A percentile compares a stretch with the other conserved stretches of the same genome.
These are phyloP conservation scores for Acanthis flammea DNA, from an alignment of 2,797 vertebrate genomes.

Conservation along the genomic window DNA sequence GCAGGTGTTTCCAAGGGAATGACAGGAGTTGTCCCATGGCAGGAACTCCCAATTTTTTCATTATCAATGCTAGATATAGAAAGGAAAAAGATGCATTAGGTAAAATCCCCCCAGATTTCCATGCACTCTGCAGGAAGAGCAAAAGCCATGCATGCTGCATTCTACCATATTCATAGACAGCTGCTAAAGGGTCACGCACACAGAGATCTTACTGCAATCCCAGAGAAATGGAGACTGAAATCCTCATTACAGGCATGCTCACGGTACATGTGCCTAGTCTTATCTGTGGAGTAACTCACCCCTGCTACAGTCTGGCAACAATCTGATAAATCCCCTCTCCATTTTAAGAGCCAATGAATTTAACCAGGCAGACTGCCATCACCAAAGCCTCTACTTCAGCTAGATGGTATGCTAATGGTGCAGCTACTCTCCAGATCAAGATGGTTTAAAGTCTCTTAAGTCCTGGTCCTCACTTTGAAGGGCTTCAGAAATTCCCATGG, in stretches of 20 bases:
- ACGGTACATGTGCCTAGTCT: neutral
- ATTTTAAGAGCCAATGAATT: neutral
- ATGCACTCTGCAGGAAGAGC: neutral
- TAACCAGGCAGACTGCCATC: neutral
- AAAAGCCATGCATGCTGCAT: neutral
- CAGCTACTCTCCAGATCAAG: neutral
- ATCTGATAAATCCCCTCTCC: neutral
- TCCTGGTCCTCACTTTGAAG: neutral
- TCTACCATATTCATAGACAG: neutral
- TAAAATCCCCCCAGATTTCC: neutral
- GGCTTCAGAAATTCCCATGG: neutral
- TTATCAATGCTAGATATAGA: neutral
- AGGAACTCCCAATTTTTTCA: neutral
- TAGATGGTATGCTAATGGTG: neutral
- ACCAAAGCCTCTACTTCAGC: neutral
- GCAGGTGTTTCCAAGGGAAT: neutral
- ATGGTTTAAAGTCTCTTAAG: neutral
- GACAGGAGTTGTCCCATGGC: neutral
- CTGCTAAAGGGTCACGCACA: neutral
- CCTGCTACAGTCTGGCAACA: neutral
- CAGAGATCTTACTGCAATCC: accelerated
- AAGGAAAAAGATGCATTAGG: neutral
- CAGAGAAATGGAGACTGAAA: neutral
- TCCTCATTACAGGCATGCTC: neutral
- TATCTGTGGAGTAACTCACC: neutral